A percentile compares a stretch with the other conserved stretches of the same genome.
Conservation (phyloP, 2,113 vertebrate genomes). For the Proterorhinus semilunaris region DNA sequence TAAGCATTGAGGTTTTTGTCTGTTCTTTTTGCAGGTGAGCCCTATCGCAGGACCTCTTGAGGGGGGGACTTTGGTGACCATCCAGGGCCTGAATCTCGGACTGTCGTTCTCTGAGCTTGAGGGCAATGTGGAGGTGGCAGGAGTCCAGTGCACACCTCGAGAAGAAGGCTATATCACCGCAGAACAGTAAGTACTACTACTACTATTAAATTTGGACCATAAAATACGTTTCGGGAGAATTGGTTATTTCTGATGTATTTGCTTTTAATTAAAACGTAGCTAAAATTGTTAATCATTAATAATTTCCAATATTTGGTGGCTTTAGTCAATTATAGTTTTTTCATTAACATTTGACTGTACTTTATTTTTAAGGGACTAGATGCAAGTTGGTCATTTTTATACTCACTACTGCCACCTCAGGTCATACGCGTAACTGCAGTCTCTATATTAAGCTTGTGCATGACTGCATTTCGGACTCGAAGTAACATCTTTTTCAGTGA, state of each 20-base stretch:
- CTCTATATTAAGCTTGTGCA: too few relatives aligned
- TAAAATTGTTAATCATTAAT: neutral
- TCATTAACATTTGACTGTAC: too few relatives aligned
- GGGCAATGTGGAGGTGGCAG: conserved; percentile 89
- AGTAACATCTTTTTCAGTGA: too few relatives aligned
- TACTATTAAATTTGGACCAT: too few relatives aligned
- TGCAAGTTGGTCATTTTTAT: too few relatives aligned
- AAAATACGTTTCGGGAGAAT: too few relatives aligned
- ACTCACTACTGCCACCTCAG: too few relatives aligned
- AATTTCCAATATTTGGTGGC: neutral
- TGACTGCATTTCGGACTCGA: too few relatives aligned
- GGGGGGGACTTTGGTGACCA: conserved; percentile 91
- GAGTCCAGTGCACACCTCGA: conserved; percentile 84
- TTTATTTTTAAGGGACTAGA: too few relatives aligned
- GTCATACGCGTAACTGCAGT: too few relatives aligned
- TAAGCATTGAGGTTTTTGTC: neutral
- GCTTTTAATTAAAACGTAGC: too few relatives aligned
- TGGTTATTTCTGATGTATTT: too few relatives aligned
- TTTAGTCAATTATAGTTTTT: neutral
- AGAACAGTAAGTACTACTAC: conserved; percentile 84
- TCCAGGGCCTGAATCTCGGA: conserved; percentile 91
- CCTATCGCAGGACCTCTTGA: conserved; percentile 89
- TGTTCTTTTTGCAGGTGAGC: conserved; percentile 77
- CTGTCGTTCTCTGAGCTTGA: conserved; percentile 91
- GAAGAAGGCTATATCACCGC: conserved; percentile 88